Percentiles rank a stretch among this genome's conserved stretches.
These are phyloP conservation scores for Aspidoscelis tigris DNA, from an alignment of 2,113 vertebrate genomes.

Conservation along the genomic window DNA sequence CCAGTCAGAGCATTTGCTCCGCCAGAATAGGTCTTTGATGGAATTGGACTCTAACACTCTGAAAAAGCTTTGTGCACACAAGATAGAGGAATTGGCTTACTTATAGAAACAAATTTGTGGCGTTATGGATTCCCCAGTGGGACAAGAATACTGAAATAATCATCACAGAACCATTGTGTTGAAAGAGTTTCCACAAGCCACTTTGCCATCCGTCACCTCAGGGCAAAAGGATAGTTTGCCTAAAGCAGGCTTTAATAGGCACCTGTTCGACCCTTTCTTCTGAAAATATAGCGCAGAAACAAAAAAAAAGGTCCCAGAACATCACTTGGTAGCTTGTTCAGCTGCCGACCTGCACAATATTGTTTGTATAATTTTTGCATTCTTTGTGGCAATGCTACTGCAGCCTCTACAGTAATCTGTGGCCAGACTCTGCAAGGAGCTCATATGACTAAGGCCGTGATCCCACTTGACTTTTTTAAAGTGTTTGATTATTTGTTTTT, in stretches of 20 bases:
- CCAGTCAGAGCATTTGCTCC: accelerated
- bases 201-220: background rate
- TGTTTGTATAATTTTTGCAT: background rate
- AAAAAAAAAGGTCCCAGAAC: background rate
- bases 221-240: background rate
- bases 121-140: background rate
- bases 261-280: background rate
- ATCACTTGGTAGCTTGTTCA: background rate
- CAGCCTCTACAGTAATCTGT: background rate
- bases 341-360: background rate
- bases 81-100: accelerated
- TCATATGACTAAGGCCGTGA: too few relatives aligned
- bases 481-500: too few relatives aligned
- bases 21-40: accelerated
- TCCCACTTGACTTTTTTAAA: too few relatives aligned
- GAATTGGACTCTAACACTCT: accelerated
- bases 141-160: background rate
- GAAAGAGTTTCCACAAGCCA: background rate
- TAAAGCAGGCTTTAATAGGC: background rate
- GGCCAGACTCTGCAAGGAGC: too few relatives aligned
- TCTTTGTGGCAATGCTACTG: background rate
- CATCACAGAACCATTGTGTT: background rate
- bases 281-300: background rate
- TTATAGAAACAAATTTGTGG: background rate
- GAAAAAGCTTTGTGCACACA: accelerated